These are phyloP conservation scores for Sesia bembeciformis DNA, from an alignment of 2,888 invertebrate genomes.

Conservation along the genomic window DNA sequence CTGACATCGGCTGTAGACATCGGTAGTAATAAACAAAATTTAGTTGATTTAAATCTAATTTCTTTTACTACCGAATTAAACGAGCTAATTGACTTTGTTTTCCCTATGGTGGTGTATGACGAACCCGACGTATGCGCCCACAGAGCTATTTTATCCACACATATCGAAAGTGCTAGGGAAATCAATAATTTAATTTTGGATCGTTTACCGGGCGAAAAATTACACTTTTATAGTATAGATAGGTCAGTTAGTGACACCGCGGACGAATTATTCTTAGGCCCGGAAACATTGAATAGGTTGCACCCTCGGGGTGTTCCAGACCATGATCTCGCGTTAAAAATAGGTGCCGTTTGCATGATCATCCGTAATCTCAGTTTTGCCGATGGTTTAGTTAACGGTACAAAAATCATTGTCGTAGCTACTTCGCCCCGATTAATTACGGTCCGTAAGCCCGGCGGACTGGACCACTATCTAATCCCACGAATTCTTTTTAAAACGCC, in stretches of 20 bases:
- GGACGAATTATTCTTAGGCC: not conserved
- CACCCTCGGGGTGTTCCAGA: not conserved
- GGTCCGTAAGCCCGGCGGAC: slow-evolving; percentile 3
- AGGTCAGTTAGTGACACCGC: not conserved
- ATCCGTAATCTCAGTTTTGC: slow-evolving; percentile 8
- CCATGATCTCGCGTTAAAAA: slow-evolving; percentile 2
- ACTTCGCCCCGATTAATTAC: slow-evolving; percentile 4
- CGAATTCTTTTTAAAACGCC: slow-evolving; percentile 1
- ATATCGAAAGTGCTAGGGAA: not conserved
- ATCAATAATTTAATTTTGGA: not conserved
- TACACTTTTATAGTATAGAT: slow-evolving; percentile 1
- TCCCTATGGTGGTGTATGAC: not conserved
- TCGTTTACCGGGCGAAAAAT: not conserved
- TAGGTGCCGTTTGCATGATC: slow-evolving; percentile 6
- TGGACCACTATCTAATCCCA: slow-evolving; percentile 5
- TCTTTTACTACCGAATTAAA: not conserved
- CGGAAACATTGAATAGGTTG: not conserved
- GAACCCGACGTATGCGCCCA: not conserved
- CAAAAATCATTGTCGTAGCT: slow-evolving; percentile 5
- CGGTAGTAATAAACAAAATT: not conserved
- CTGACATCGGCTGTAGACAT: not conserved
- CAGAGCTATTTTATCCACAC: not conserved
- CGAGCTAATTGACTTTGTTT: slow-evolving; percentile 1
- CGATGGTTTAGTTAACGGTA: slow-evolving; percentile 7
- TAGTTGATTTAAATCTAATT: not conserved